Conservation (phyloP, 2,888 invertebrate species). For the Lepidocyrtinus sp. region DNA sequence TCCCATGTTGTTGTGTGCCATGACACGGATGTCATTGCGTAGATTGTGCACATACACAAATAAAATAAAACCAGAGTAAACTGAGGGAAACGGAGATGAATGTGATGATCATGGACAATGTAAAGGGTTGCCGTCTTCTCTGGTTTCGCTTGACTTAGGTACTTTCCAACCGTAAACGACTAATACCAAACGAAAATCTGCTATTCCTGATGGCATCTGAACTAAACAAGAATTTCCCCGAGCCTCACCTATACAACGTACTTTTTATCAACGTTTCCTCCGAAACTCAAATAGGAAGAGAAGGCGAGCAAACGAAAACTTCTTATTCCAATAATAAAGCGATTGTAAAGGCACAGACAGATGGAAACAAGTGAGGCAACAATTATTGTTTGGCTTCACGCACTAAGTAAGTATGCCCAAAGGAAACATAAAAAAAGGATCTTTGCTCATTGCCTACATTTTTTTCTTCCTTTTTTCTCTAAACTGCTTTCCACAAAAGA, state of each 20-base stretch:
- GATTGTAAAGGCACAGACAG: slow-evolving; percentile 59
- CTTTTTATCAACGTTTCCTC: background rate
- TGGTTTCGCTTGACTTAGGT: slow-evolving; percentile 2
- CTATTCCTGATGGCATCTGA: background rate
- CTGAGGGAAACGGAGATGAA: slow-evolving; percentile 13
- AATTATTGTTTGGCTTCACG: slow-evolving; percentile 70
- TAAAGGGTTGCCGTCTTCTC: background rate
- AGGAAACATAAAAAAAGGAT: slow-evolving; percentile 70
- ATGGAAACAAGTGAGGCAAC: slow-evolving; percentile 67
- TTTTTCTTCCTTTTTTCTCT: slow-evolving; percentile 33
- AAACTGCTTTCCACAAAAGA: slow-evolving; percentile 33
- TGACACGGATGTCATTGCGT: background rate
- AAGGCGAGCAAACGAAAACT: slow-evolving; percentile 13
- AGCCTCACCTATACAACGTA: background rate
- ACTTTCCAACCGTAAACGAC: background rate
- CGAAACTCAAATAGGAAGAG: background rate
- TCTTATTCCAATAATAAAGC: slow-evolving; percentile 59
- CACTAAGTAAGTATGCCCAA: slow-evolving; percentile 69
- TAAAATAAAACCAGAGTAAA: slow-evolving; percentile 20
- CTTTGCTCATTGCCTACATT: slow-evolving; percentile 67
- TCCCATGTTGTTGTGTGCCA: no score
- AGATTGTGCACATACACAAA: background rate
- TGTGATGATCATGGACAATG: slow-evolving; percentile 9
- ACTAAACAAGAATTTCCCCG: background rate
- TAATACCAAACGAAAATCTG: background rate